A percentile compares a stretch with the other conserved stretches of the same genome.
These are phyloP conservation scores for Gymnocheta viridis DNA, from an alignment of 2,888 invertebrate species.

Conservation along the genomic window DNA sequence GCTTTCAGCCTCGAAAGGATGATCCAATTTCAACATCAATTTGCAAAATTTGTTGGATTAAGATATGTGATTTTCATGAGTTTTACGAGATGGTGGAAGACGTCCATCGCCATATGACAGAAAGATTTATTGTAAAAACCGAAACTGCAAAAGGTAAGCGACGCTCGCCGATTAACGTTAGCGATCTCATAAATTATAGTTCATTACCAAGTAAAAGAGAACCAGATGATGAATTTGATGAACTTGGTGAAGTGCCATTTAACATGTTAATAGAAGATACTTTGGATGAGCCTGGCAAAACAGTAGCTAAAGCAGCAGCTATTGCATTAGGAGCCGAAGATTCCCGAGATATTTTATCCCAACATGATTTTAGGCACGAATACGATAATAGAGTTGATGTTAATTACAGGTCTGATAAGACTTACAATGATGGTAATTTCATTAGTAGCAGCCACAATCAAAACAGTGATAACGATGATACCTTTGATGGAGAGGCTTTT, in stretches of 20 bases:
- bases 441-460: conserved; percentile 2
- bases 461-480: conserved; percentile 52
- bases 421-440: conserved; percentile 21
- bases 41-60: conserved; percentile 73
- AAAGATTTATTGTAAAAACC: conserved; percentile 75
- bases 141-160: conserved; percentile 49
- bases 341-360: conserved; percentile 37
- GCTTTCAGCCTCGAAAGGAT: conserved; percentile 72
- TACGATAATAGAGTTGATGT: conserved; percentile 3
- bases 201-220: conserved; percentile 53
- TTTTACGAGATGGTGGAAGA: conserved; percentile 68
- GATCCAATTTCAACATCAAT: conserved; percentile 78
- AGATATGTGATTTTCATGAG: conserved; percentile 67
- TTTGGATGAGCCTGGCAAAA: conserved; percentile 56
- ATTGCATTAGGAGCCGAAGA: conserved; percentile 61
- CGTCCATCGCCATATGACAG: conserved; percentile 75
- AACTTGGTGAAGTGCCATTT: conserved; percentile 54
- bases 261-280: conserved; percentile 64
- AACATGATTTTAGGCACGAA: conserved; percentile 34
- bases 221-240: conserved; percentile 63
- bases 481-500: conserved; percentile 66
- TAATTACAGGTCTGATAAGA: not conserved
- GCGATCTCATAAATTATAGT: conserved; percentile 51
- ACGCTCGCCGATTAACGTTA: conserved; percentile 22
- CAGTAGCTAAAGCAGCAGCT: conserved; percentile 51